Percentiles rank a stretch among this genome's conserved stretches.
Evolutionary conservation across 2,797 vertebrate genomes (phyloP).

Genomic region (Odontamblyopus lacepedii): DNA sequence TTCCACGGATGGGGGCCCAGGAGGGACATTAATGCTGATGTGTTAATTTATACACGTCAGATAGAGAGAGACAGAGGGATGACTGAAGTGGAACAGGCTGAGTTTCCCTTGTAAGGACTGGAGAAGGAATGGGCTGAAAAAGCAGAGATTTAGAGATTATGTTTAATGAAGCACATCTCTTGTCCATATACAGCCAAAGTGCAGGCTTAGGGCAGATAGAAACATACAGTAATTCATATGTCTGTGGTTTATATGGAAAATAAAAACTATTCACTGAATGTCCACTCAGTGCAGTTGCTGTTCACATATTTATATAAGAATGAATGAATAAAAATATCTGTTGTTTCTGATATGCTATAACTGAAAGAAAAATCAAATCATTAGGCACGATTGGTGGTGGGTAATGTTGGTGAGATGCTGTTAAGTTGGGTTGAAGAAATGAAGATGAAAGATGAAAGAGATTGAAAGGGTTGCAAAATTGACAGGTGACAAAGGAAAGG

Average conservation of each 20-base stretch:
- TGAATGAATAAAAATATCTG: too few relatives aligned
- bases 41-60: conserved; percentile 31
- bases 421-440: too few relatives aligned
- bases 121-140: conserved; percentile 13
- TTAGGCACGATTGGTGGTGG: too few relatives aligned
- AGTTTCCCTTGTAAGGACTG: conserved; percentile 60
- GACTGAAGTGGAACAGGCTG: conserved; percentile 8
- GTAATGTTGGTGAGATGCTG: too few relatives aligned
- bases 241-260: not conserved
- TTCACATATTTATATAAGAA: not conserved
- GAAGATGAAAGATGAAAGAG: too few relatives aligned
- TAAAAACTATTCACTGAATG: not conserved
- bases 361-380: too few relatives aligned
- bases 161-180: conserved; percentile 41
- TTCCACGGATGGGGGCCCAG: conserved; percentile 15
- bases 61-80: conserved; percentile 16
- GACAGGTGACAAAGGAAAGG: not conserved
- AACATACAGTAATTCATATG: not conserved
- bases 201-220: not conserved
- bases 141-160: conserved; percentile 33
- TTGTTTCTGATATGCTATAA: too few relatives aligned
- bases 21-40: conserved; percentile 16
- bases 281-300: not conserved
- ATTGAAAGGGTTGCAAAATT: not conserved
- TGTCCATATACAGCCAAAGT: conserved; percentile 56